These are phyloP conservation scores for Teleogryllus oceanicus DNA, from an alignment of 2,888 invertebrate genomes.

Conservation along the genomic window DNA sequence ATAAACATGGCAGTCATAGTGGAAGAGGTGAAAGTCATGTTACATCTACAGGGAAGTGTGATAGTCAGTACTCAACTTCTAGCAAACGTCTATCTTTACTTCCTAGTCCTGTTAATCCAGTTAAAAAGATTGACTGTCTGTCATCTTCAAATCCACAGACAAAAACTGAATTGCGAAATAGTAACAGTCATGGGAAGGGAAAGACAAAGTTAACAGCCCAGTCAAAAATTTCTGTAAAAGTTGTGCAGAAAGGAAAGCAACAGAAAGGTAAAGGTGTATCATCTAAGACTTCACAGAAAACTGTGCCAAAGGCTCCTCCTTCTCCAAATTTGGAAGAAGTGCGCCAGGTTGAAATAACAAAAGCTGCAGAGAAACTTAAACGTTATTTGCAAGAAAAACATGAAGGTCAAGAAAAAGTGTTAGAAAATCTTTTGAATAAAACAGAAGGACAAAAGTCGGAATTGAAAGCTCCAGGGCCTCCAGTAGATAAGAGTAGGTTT, in stretches of 20 bases:
- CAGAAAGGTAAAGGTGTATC: background rate
- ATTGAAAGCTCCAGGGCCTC: background rate
- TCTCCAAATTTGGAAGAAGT: background rate
- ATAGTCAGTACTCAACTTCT: too few relatives aligned
- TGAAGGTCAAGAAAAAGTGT: constrained; percentile 4
- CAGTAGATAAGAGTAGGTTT: constrained; percentile 1
- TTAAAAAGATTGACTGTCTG: too few relatives aligned
- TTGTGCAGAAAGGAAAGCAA: too few relatives aligned
- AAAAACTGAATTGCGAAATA: background rate
- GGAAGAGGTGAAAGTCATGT: too few relatives aligned
- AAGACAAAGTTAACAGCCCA: background rate
- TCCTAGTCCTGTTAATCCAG: too few relatives aligned
- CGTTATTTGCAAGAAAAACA: background rate
- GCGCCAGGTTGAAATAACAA: background rate
- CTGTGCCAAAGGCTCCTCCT: background rate
- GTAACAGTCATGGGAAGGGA: background rate
- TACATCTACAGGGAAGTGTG: too few relatives aligned
- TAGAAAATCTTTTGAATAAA: background rate
- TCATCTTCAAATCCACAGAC: too few relatives aligned
- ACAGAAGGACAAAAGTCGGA: background rate
- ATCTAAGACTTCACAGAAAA: background rate
- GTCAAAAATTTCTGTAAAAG: too few relatives aligned
- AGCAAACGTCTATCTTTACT: too few relatives aligned
- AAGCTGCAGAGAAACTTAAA: background rate
- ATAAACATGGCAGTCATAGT: too few relatives aligned